A percentile compares a stretch with the other conserved stretches of the same genome.
Conservation (phyloP, 2,888 invertebrate species). For the Cerceris rybyensis region DNA sequence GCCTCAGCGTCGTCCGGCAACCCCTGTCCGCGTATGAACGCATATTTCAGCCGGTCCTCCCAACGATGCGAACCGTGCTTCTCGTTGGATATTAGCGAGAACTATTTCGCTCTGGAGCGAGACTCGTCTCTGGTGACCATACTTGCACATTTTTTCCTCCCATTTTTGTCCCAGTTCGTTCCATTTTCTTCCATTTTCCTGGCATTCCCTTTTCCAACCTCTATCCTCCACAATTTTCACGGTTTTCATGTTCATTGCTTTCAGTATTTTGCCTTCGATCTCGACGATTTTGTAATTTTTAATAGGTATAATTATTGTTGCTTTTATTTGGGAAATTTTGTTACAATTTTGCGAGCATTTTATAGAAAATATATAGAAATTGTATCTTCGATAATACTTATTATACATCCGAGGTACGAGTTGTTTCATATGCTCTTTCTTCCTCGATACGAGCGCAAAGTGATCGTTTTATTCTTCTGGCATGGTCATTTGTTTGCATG, state of each 20-base stretch:
- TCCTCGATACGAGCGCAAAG: too few species aligned
- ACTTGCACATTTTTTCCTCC: slow-evolving; percentile 20
- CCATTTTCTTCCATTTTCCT: slow-evolving; percentile 12
- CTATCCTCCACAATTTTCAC: neutral
- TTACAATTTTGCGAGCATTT: too few species aligned
- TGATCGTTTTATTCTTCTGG: slow-evolving; percentile 44
- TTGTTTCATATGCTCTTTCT: too few species aligned
- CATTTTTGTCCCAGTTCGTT: neutral
- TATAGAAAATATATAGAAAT: too few species aligned
- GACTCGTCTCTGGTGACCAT: slow-evolving; percentile 33
- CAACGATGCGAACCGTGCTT: slow-evolving; percentile 34
- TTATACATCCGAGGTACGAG: too few species aligned
- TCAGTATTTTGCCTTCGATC: too few species aligned
- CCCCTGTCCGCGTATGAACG: slow-evolving; percentile 44
- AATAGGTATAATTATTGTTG: too few species aligned
- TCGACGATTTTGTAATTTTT: too few species aligned
- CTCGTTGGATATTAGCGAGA: slow-evolving; percentile 38
- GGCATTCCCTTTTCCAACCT: too few species aligned
- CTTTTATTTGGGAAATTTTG: too few species aligned
- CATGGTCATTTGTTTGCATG: slow-evolving; percentile 21
- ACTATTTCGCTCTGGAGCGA: slow-evolving; percentile 44
- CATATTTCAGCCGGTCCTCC: slow-evolving; percentile 63
- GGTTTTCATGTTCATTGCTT: neutral
- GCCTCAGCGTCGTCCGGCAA: slow-evolving; percentile 44
- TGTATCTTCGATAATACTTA: neutral